Evolutionary conservation across 2,113 vertebrate species (phyloP).

Genomic region (Hippotragus niger): DNA sequence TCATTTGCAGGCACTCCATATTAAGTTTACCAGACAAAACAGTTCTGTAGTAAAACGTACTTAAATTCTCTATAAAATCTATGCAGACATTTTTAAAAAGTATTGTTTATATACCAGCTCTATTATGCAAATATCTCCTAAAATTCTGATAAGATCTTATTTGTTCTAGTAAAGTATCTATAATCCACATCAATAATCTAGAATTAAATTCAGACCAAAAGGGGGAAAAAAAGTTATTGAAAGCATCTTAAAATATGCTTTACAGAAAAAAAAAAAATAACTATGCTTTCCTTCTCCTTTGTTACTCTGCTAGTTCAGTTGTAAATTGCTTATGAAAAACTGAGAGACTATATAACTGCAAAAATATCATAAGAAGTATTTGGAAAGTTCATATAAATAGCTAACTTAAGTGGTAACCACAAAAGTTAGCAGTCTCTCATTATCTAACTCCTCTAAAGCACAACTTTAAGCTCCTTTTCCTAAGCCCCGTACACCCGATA

Average conservation of each 20-base stretch:
- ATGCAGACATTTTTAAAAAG: slow-evolving; percentile 30
- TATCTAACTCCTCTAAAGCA: background rate
- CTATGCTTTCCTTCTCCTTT: background rate
- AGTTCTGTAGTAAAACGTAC: background rate
- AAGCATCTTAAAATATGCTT: background rate
- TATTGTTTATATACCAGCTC: slow-evolving; percentile 25
- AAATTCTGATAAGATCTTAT: background rate
- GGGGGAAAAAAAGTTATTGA: background rate
- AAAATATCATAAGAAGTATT: background rate
- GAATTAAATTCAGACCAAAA: background rate
- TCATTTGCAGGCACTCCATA: slow-evolving; percentile 10
- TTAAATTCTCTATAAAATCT: slow-evolving; percentile 44
- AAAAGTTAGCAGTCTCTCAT: background rate
- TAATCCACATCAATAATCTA: background rate
- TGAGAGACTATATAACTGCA: background rate
- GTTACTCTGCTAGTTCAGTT: background rate
- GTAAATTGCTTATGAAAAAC: background rate
- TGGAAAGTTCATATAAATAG: background rate
- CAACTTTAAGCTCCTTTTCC: background rate
- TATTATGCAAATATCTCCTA: background rate
- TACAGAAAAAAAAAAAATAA: background rate
- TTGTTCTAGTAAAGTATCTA: background rate
- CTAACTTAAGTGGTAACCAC: background rate
- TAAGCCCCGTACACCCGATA: background rate
- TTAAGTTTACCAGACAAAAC: slow-evolving; percentile 34